phyloP scores from a whole-genome alignment of 2,797 vertebrate species.

The Myioborus miniatus region DNA sequence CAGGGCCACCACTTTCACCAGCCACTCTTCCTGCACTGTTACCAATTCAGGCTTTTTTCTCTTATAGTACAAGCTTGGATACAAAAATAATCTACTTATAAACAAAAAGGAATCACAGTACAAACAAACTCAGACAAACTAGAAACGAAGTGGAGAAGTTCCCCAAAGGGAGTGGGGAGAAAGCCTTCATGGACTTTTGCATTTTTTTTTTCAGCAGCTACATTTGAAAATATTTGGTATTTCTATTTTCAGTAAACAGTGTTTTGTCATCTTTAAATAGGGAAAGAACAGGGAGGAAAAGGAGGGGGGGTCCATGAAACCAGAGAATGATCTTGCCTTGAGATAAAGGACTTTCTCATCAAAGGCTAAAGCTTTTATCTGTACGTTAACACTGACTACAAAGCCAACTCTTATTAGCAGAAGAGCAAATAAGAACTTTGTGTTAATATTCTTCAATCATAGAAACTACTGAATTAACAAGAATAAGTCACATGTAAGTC shows the following conservation, averaged over 20 bases:
- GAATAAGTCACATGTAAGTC: conserved; percentile 81
- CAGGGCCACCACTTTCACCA: conserved; percentile 5
- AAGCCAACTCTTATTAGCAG: conserved; percentile 79
- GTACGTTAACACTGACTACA: conserved; percentile 78
- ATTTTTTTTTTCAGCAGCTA: conserved; percentile 71
- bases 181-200: conserved; percentile 65
- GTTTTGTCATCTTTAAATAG: conserved; percentile 72
- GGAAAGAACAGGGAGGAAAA: conserved; percentile 66
- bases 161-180: conserved; percentile 59
- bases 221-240: conserved; percentile 77
- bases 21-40: conserved; percentile 32
- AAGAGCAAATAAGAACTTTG: conserved; percentile 81
- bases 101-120: conserved; percentile 67
- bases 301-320: conserved; percentile 69
- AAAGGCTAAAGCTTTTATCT: conserved; percentile 81
- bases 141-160: conserved; percentile 57
- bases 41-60: conserved; percentile 24
- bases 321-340: conserved; percentile 78
- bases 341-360: conserved; percentile 76
- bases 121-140: conserved; percentile 57
- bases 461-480: conserved; percentile 80
- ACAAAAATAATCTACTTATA: conserved; percentile 57
- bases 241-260: conserved; percentile 73
- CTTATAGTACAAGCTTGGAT: conserved; percentile 42
- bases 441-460: conserved; percentile 77